Evolutionary conservation across 2,888 invertebrate genomes (phyloP).

Genomic region (Morpho achilles): DNA sequence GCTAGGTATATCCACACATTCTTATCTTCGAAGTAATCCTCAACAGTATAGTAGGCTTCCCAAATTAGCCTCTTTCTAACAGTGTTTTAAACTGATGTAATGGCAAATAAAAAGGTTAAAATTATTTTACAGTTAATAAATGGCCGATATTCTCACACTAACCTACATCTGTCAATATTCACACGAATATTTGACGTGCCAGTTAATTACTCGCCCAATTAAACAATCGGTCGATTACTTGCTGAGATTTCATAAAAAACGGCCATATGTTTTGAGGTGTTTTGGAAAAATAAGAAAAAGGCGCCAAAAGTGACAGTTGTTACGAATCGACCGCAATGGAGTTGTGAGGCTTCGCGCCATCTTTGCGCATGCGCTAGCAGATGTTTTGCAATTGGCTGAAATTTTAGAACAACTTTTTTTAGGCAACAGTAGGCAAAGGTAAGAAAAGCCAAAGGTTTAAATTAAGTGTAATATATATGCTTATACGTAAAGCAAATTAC

Average conservation of each 20-base stretch:
- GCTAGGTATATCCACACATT: too few relatives aligned
- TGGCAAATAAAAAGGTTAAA: too few relatives aligned
- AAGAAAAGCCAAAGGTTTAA: too few relatives aligned
- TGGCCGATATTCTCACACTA: constrained; percentile 23
- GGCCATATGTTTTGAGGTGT: constrained; percentile 21
- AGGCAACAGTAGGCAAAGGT: constrained; percentile 3
- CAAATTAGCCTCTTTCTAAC: too few relatives aligned
- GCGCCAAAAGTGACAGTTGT: constrained; percentile 65
- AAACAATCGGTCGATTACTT: constrained; percentile 30
- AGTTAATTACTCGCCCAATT: constrained; percentile 47
- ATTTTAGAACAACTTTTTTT: constrained; percentile 5
- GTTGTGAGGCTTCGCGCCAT: constrained; percentile 43
- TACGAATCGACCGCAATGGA: constrained; percentile 50
- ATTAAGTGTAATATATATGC: too few relatives aligned
- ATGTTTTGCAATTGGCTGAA: constrained; percentile 35
- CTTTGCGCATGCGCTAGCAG: constrained; percentile 45
- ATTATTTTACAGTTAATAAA: not conserved
- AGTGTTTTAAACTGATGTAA: too few relatives aligned
- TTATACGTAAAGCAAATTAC: too few relatives aligned
- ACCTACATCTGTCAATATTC: constrained; percentile 56
- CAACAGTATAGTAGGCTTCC: too few relatives aligned
- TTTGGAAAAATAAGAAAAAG: constrained; percentile 39
- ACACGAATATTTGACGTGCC: constrained; percentile 48
- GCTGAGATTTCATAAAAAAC: constrained; percentile 14
- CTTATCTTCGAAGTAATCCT: too few relatives aligned